phyloP scores from a whole-genome alignment of 2,113 vertebrate species.

The Fukomys damarensis region DNA sequence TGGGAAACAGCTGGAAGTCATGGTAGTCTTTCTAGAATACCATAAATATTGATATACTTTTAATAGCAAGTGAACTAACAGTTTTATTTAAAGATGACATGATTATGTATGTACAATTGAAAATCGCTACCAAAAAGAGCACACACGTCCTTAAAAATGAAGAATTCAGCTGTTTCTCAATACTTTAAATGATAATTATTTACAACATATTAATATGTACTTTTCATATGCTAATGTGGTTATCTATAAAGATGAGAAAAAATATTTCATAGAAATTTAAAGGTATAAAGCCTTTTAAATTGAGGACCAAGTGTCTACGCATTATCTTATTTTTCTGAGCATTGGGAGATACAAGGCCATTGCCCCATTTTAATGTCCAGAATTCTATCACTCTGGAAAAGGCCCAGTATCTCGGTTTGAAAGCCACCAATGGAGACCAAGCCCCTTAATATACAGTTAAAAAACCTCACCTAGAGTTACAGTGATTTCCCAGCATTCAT shows the following conservation, averaged over 20 bases:
- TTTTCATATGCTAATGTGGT: conserved; percentile 34
- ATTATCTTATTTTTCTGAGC: background rate
- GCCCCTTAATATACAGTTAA: background rate
- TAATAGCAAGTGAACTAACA: conserved; percentile 59
- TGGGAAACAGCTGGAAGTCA: conserved; percentile 55
- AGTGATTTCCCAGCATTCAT: background rate
- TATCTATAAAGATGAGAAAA: conserved; percentile 1
- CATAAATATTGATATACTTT: conserved; percentile 67
- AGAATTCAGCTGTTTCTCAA: conserved; percentile 60
- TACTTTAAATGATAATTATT: conserved; percentile 42
- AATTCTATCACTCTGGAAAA: background rate
- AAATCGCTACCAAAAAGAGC: conserved; percentile 32
- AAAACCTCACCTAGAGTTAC: background rate
- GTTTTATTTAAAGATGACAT: conserved; percentile 50
- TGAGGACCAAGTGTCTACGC: background rate
- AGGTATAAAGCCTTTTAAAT: background rate
- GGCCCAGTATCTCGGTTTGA: background rate
- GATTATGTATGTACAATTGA: conserved; percentile 21
- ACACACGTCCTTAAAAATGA: conserved; percentile 23
- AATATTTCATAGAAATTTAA: background rate
- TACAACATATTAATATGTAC: conserved; percentile 15
- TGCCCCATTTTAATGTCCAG: background rate
- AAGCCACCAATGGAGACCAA: background rate
- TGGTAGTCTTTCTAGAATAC: conserved; percentile 38
- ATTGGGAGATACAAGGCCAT: background rate